Conservation (phyloP, 1,140 invertebrate species). For the Drosophila simulans region DNA sequence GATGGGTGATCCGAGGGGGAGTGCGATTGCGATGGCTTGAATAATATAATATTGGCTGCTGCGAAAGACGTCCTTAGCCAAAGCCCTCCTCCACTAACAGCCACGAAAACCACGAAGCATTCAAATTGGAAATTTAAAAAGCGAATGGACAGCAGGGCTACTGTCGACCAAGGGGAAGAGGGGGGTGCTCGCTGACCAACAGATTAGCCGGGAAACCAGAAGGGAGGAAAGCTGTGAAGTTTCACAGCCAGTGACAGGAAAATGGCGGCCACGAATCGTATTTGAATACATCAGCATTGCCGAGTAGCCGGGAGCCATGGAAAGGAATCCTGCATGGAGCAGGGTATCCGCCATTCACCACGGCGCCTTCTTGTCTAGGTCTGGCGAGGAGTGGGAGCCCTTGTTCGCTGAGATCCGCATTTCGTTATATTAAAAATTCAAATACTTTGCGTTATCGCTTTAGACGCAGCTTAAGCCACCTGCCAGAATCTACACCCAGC, state of each 20-base stretch:
- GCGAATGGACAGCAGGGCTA: constrained; percentile 66
- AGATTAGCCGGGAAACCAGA: constrained; percentile 64
- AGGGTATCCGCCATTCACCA: constrained; percentile 17
- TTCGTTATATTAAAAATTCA: constrained; percentile 83
- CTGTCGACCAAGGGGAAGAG: constrained; percentile 21
- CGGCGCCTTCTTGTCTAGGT: constrained; percentile 1
- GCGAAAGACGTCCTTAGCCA: constrained; percentile 12
- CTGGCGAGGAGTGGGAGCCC: constrained; percentile 26
- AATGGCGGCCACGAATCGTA: constrained; percentile 74
- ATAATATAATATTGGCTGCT: constrained; percentile 79
- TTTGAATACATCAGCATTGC: constrained; percentile 65
- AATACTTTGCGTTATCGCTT: constrained; percentile 80
- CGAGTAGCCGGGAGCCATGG: constrained; percentile 1
- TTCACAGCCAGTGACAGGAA: constrained; percentile 78
- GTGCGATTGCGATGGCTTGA: constrained; percentile 68
- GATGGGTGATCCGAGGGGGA: constrained; percentile 4
- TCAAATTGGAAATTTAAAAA: constrained; percentile 81
- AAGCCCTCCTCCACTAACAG: background rate
- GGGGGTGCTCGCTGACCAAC: constrained; percentile 68
- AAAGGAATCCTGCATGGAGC: constrained; percentile 1
- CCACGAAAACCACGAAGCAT: constrained; percentile 66
- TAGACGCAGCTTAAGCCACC: constrained; percentile 73
- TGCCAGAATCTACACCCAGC: constrained; percentile 43
- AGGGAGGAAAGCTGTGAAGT: constrained; percentile 66
- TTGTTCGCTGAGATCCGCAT: constrained; percentile 65